These are phyloP conservation scores for Cephalopachus bancanus DNA, from an alignment of 2,797 vertebrate species.

Conservation along the genomic window DNA sequence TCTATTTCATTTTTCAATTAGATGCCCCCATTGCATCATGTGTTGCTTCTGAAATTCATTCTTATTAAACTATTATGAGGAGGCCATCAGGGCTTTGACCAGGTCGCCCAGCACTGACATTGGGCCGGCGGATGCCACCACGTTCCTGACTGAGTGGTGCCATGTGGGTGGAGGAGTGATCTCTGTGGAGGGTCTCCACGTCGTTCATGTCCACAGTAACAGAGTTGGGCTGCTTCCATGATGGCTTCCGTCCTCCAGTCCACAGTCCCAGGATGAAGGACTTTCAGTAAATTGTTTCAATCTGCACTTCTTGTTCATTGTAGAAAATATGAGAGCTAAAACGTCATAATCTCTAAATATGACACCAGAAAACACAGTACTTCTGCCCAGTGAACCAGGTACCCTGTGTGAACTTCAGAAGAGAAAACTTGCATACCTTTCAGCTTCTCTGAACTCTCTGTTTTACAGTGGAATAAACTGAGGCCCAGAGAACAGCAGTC, in stretches of 20 bases:
- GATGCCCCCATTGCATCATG: background rate
- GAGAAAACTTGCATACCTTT: background rate
- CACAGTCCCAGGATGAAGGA: background rate
- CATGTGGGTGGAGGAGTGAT: too few relatives aligned
- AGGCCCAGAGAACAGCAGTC: background rate
- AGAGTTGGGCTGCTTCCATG: background rate
- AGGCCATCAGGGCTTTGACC: background rate
- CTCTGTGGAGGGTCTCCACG: background rate
- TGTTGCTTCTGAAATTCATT: background rate
- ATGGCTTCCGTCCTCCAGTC: background rate
- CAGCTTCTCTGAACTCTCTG: background rate
- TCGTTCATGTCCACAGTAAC: background rate
- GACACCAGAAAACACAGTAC: background rate
- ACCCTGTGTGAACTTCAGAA: background rate
- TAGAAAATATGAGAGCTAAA: background rate
- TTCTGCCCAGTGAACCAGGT: background rate
- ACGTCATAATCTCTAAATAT: background rate
- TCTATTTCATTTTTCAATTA: background rate
- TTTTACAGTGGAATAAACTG: background rate
- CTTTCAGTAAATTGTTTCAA: background rate
- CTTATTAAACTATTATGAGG: background rate
- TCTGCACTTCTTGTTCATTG: background rate
- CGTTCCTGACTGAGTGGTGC: rapidly evolving
- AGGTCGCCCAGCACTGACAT: background rate
- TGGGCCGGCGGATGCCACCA: background rate